Base-by-base conservation (phyloP, 2,888 invertebrate genomes). In the Fissipunctia ypsillon region DNA sequence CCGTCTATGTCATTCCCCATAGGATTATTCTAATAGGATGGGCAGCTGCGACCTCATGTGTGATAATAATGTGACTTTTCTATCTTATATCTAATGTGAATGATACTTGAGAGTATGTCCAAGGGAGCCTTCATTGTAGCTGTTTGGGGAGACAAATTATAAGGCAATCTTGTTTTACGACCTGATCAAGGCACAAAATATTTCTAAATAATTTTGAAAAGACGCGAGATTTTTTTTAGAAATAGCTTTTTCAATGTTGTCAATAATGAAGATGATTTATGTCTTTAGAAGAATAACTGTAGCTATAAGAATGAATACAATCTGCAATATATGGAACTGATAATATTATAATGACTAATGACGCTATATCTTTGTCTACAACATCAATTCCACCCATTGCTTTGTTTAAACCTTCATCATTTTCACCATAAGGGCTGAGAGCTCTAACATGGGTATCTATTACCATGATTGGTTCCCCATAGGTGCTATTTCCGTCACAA, bases 401-500 rank as follows among this genome's bases (percentile, higher is more conserved):
- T 57, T 16, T 28, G 3, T n/a, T 19, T 16, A 56, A 50, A 48
- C 14, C 22, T 50, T 61, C 7, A 50, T 41, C n/a, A 43, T 38
- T 28, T 19, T 25, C 25, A 68, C 14, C 14, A 22, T 16, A 25
- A 38, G n/a, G 43, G 0, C 0, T 38, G 25, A 16, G 35, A 48
- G 2, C 31, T 0, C 9, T 16, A 25, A 1, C n/a, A n/a, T n/a
- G 31, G 31, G 28, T 12, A 41, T 65, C 31, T 41, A 31, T 56
- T 31, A 50, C 35, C n/a, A 54, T 61, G 48, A 61, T 61, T 57
- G 67, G 67, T n/a, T 68, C 16, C 43, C 67, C 48, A 57, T 14
- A 65, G 67, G 31, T 25, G 38, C 43, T 74, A 66, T 70, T 68
- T 80, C 60, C 56, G 69, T 71, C 57, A 78, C 67, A 63, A 77